These are phyloP conservation scores for Holothuria glaberrima DNA, from an alignment of 35 echinoderm and acorn worm species.

Conservation along the genomic window DNA sequence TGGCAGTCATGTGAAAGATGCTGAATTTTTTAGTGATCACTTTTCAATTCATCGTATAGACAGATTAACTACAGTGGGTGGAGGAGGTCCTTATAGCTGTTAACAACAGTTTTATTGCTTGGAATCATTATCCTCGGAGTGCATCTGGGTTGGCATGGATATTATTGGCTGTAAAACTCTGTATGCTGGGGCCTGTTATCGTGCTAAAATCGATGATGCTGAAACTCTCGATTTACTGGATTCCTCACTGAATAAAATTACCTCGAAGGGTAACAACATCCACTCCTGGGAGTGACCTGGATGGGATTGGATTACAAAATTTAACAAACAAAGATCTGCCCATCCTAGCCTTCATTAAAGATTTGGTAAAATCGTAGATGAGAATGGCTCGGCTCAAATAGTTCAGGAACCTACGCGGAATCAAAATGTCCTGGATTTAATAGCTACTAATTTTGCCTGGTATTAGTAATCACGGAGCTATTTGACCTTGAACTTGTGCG, in stretches of 20 bases:
- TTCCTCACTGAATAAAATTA: not conserved
- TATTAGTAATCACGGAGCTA: conserved; percentile 51
- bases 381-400: conserved; percentile 50
- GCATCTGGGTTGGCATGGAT: conserved; percentile 34
- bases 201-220: conserved; percentile 53
- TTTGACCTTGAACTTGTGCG: conserved; percentile 31
- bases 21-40: conserved; percentile 66
- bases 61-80: conserved; percentile 29
- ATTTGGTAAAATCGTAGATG: conserved; percentile 53
- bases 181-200: conserved; percentile 36
- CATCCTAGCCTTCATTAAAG: conserved; percentile 28
- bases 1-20: conserved; percentile 52
- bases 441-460: conserved; percentile 51
- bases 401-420: conserved; percentile 48
- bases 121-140: conserved; percentile 1
- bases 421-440: conserved; percentile 18
- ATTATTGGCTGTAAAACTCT: conserved; percentile 52
- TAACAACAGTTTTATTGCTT: conserved; percentile 50
- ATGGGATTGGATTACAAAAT: too few species aligned
- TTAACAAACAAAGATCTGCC: not conserved
- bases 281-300: too few species aligned
- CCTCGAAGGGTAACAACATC: too few species aligned
- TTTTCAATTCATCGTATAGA: conserved; percentile 63
- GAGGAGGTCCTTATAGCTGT: conserved; percentile 65
- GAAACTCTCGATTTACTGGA: conserved; percentile 31